A percentile compares a stretch with the other conserved stretches of the same genome.
Conservation (phyloP, 2,797 vertebrate species). For the Trematomus bernacchii region DNA sequence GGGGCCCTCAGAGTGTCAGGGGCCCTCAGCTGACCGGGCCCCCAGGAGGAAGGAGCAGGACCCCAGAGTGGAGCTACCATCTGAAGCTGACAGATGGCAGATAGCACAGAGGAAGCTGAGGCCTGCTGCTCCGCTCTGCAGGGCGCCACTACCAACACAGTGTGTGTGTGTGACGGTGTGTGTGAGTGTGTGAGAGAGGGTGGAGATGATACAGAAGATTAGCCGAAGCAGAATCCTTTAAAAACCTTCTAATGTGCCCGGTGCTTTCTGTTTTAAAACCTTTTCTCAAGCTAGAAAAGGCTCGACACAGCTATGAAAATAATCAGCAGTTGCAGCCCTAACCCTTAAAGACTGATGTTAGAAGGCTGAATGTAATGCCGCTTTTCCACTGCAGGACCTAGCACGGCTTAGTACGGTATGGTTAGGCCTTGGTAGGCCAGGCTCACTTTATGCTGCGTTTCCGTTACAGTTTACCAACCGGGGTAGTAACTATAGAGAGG, state of each 20-base stretch:
- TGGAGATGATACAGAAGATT: slow-evolving; percentile 39
- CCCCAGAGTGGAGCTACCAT: slow-evolving; percentile 58
- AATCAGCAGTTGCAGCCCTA: not conserved
- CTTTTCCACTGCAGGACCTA: too few species aligned
- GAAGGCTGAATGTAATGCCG: too few species aligned
- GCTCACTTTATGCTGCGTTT: too few species aligned
- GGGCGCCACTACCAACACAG: slow-evolving; percentile 34
- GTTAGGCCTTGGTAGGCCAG: too few species aligned
- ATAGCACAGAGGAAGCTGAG: slow-evolving; percentile 52
- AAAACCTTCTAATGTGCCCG: slow-evolving; percentile 20
- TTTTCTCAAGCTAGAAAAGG: slow-evolving; percentile 14
- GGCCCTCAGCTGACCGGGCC: not conserved
- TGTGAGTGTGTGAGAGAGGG: slow-evolving; percentile 7
- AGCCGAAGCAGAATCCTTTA: slow-evolving; percentile 46
- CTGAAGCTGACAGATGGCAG: slow-evolving; percentile 73
- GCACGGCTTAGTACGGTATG: too few species aligned
- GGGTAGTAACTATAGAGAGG: too few species aligned
- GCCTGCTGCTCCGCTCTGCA: slow-evolving; percentile 56
- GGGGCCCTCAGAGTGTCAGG: not conserved
- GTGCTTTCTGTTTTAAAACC: slow-evolving; percentile 29
- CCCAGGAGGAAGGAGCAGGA: slow-evolving; percentile 50
- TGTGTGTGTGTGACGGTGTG: not conserved
- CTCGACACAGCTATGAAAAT: not conserved
- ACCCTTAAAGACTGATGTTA: too few species aligned
- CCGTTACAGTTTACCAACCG: too few species aligned